Conservation (phyloP, 2,888 invertebrate species). For the Pseudococcus jackbeardsleyi region DNA sequence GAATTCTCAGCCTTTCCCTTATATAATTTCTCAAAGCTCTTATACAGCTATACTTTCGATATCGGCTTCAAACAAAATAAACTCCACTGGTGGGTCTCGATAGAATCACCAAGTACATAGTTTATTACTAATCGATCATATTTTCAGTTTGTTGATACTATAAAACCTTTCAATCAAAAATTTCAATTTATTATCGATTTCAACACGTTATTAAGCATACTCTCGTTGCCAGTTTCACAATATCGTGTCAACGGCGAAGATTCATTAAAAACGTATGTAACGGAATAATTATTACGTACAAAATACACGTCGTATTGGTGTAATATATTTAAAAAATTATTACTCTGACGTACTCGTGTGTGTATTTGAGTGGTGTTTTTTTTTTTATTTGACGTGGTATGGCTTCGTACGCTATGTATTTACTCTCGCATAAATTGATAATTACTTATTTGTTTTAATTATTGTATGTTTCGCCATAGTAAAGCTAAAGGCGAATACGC, state of each 20-base stretch:
- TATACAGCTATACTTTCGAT: too few species aligned
- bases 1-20: too few species aligned
- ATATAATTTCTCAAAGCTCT: too few species aligned
- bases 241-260: slow-evolving; percentile 6
- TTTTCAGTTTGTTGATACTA: not conserved
- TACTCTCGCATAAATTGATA: not conserved
- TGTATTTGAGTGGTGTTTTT: not conserved
- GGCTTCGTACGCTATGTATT: not conserved
- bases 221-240: slow-evolving; percentile 4
- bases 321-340: slow-evolving; percentile 24
- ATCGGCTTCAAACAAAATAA: not conserved
- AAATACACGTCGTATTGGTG: not conserved
- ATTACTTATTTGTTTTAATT: slow-evolving; percentile 30
- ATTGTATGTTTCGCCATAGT: slow-evolving; percentile 12
- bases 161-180: not conserved
- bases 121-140: not conserved
- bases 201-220: not conserved
- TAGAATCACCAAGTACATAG: not conserved
- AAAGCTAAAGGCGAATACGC: not conserved
- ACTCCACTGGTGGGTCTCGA: not conserved
- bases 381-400: not conserved
- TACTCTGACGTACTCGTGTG: not conserved
- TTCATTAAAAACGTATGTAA: slow-evolving; percentile 38
- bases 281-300: slow-evolving; percentile 18
- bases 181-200: slow-evolving; percentile 18